Percentiles rank a stretch among this genome's conserved stretches.
Conservation (phyloP, 1,140 invertebrate species). For the Microplitis mediator region DNA sequence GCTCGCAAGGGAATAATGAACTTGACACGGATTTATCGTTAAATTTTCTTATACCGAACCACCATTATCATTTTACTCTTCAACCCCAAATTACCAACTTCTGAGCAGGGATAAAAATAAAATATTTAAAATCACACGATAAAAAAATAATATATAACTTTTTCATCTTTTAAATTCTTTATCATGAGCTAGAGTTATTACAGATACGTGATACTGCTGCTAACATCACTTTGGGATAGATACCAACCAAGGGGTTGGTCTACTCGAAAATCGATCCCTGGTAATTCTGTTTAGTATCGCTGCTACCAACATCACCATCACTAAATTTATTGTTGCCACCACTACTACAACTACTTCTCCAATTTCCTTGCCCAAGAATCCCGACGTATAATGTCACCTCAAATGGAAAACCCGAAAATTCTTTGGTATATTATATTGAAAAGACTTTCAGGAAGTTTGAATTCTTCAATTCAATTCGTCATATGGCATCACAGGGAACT, state of each 20-base stretch:
- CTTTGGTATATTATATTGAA: neutral
- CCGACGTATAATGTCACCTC: constrained; percentile 3
- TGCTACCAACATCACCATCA: neutral
- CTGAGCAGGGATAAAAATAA: too few relatives aligned
- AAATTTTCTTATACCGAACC: neutral
- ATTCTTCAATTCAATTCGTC: constrained; percentile 14
- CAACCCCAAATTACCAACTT: too few relatives aligned
- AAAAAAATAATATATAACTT: neutral
- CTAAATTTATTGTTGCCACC: neutral
- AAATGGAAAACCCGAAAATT: constrained; percentile 26
- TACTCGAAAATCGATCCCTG: neutral
- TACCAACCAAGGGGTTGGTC: too few relatives aligned
- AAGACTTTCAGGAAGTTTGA: constrained; percentile 1
- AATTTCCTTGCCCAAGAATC: neutral
- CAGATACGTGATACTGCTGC: neutral
- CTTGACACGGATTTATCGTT: neutral
- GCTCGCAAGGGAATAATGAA: constrained; percentile 3
- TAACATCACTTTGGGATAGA: neutral
- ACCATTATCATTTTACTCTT: neutral
- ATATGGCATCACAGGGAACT: neutral
- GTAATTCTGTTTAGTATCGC: neutral
- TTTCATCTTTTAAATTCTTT: neutral
- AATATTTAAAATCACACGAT: neutral
- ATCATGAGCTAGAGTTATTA: neutral
- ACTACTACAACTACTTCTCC: too few relatives aligned